These are phyloP conservation scores for Elysia crispata DNA, from an alignment of 2,888 invertebrate genomes.

Conservation along the genomic window DNA sequence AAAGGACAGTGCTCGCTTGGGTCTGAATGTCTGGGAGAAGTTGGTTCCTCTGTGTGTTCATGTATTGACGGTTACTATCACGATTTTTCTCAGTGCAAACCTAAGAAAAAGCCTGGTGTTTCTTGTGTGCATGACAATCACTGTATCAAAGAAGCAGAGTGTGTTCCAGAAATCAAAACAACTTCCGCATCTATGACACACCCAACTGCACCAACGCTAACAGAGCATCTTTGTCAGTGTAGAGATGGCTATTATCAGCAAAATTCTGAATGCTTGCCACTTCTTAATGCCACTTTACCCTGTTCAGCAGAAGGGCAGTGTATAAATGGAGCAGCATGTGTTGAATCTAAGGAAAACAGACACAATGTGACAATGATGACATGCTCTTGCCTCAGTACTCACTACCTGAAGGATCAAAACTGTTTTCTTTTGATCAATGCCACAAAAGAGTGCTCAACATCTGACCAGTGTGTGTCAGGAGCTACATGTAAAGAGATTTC, in stretches of 20 bases:
- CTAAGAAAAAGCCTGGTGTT: slow-evolving; percentile 29
- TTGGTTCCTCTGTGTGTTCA: not conserved
- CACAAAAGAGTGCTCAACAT: slow-evolving; percentile 14
- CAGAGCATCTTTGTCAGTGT: slow-evolving; percentile 34
- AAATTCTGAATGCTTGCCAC: not conserved
- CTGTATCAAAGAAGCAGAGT: slow-evolving; percentile 34
- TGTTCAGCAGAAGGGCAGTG: slow-evolving; percentile 49
- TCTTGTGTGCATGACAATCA: slow-evolving; percentile 25
- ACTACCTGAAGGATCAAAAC: slow-evolving; percentile 14
- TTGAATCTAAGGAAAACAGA: not conserved
- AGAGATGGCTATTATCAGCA: slow-evolving; percentile 41
- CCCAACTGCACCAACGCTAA: too few relatives aligned
- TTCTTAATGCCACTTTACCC: slow-evolving; percentile 35
- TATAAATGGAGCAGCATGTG: slow-evolving; percentile 46
- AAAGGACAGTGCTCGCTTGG: slow-evolving; percentile 46
- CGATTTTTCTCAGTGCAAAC: slow-evolving; percentile 3
- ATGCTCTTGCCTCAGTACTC: slow-evolving; percentile 22
- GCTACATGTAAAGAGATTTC: slow-evolving; percentile 22
- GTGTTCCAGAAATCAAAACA: not conserved
- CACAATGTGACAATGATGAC: not conserved
- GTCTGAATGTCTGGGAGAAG: slow-evolving; percentile 29
- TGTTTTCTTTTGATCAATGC: slow-evolving; percentile 23
- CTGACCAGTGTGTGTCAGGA: slow-evolving; percentile 46
- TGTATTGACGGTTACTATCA: slow-evolving; percentile 33
- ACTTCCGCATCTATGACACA: too few relatives aligned